Evolutionary conservation across 2,113 vertebrate species (phyloP), one percentile per base, ranked within the genome.

Genomic region (Myotis lucifugus): DNA sequence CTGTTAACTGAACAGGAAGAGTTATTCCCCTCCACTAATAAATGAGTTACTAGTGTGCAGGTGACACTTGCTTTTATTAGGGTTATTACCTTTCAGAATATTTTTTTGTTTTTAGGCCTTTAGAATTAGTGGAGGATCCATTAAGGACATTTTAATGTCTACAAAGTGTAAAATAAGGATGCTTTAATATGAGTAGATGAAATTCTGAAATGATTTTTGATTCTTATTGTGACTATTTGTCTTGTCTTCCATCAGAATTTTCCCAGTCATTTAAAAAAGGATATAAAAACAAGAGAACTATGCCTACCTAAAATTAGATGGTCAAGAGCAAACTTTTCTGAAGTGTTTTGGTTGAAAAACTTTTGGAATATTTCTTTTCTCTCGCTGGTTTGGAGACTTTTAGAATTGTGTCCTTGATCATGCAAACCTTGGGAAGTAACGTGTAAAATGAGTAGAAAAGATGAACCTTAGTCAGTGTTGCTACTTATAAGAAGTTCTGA

Each of bases 211-310:
- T 76, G 3, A 56, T 73, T n/a, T 94, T 56, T 50, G 8, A 29
- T 85, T 81, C 59, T 91, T n/a, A 50, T 32, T 70, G 40, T 82
- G 27, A 74, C 50, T 52, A 21, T 86, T 93, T 66, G n/a, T 61
- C 42, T 29, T 74, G n/a, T 88, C 25, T 84, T 88, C 34, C 42
- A 74, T 90, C 66, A 92, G 29, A 92, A 81, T 72, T 69, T 93
- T 61, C 9, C 46, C 12, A 79, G 27, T 89, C 52, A 79, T n/a
- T 74, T 86, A 46, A 61, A 52, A 70, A 56, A 32, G 8, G n/a
- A 77, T 67, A 14, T 12, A 37, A 77, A 70, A 52, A 5, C 27
- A 91, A 82, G 40, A 81, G 50, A 76, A 61, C 29, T 6, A 72
- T 6, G 17, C n/a, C 7, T 46, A 37, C 46, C 77, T 70, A 19